Conservation (phyloP, 2,888 invertebrate genomes). For the Cremastinae sp. region DNA sequence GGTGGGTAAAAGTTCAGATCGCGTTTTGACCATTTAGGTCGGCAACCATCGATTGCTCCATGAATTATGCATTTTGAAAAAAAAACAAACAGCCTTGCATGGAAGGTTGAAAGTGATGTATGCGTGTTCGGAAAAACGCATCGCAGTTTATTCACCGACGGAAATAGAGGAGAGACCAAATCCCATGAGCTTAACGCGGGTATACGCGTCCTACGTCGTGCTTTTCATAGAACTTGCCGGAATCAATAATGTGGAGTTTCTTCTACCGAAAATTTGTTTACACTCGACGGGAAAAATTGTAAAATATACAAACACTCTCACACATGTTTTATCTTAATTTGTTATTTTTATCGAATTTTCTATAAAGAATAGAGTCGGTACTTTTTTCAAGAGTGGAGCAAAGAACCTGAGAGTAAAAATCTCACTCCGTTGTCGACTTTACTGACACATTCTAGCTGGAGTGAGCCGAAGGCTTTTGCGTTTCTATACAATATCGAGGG, state of each 20-base stretch:
- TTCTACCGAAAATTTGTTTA: too few species aligned
- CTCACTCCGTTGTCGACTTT: neutral
- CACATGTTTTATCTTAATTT: too few species aligned
- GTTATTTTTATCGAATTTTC: too few species aligned
- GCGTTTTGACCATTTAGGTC: conserved; percentile 13
- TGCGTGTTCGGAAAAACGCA: conserved; percentile 14
- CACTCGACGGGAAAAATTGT: too few species aligned
- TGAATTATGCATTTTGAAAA: conserved; percentile 49
- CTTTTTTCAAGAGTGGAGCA: too few species aligned
- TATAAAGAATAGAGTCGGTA: neutral
- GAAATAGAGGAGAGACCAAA: conserved; percentile 6
- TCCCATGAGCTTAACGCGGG: neutral
- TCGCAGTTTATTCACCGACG: conserved; percentile 42
- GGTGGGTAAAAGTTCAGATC: neutral
- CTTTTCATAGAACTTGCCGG: conserved; percentile 3
- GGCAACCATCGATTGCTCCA: conserved; percentile 34
- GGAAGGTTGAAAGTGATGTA: conserved; percentile 19
- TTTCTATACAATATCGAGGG: conserved; percentile 20
- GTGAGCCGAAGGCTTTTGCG: neutral
- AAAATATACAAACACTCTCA: too few species aligned
- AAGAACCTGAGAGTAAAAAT: neutral
- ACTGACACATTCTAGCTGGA: too few species aligned
- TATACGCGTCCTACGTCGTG: neutral
- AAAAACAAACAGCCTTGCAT: conserved; percentile 5
- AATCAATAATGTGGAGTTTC: too few species aligned